Evolutionary conservation across 2,797 vertebrate species (phyloP), one percentile per base, ranked within the genome.

Genomic region (Crypturellus tataupa): DNA sequence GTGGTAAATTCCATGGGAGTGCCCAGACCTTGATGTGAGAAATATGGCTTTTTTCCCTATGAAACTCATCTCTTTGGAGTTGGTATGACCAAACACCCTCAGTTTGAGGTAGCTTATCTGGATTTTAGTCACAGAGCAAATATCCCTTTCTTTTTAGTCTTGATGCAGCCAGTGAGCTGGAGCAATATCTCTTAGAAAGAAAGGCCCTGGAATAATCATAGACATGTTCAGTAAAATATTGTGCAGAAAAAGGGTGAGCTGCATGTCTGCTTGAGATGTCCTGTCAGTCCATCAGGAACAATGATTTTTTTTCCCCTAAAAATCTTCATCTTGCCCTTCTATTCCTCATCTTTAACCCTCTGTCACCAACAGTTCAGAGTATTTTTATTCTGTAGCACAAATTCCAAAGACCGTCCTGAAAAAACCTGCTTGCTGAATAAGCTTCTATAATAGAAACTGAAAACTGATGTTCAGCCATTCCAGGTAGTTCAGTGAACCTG

Each of bases 351-450:
- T 21, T 37, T 33, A 75, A 68, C 14, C 29, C 53, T 55, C 27
- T 31, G 29, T 31, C 27, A 18, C 53, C 27, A 47, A 1, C 4
- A 27, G 2, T 13, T 19, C 29, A 56, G 59, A 60, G 12, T 33
- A 9, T 37, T 59, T 53, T 67, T 31, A 6, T 3, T 6, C 80
- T 23, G 2, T 1, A 18, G 25, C 3, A 14, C 18, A 0, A 0
- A 64, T 81, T 73, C 31, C 72, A 56, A 73, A 70, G 37, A 70
- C 2, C 47, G 42, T n/a, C 29, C 33, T 39, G 4, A 46, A 56
- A 63, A 71, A 44, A 58, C 6, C 37, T 73, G 13, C 10, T 88
- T 14, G 2, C 29, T 3, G 53, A 72, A 25, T 12, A 86, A 59
- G 71, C 55, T 35, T 39, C 69, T 49, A n/a, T 46, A 78, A 21